Base-by-base conservation (phyloP, 2,113 vertebrate species). In the Candoia aspera region DNA sequence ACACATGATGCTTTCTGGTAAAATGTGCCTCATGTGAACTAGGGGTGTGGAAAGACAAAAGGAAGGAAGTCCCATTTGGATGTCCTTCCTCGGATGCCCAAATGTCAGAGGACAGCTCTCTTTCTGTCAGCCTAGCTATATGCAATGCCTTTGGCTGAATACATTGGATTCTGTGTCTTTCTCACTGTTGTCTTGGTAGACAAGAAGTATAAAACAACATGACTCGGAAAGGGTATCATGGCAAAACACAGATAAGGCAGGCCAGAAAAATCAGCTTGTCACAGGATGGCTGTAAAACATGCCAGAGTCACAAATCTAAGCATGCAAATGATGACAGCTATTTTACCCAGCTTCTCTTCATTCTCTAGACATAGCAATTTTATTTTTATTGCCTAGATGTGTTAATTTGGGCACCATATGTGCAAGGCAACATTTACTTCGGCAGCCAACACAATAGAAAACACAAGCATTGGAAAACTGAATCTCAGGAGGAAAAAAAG, bases 371-470 rank as follows among this genome's bases (percentile, higher is more conserved):
- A 64, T 89, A 46, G 79, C 91, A 62, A 64, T 92, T 92, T 92
- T 64, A 92, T 92, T 92, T 92, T 92, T 92, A 92, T 89, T 89
- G 79, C 91, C 84, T 46, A 85, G 87, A 64, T 89, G 87, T 89
- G 73, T 92, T 92, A 92, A 92, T 89, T 92, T 89, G 58, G 91
- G 79, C 49, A 85, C 87, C 91, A 92, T 92, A 92, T 92, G 91
- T 89, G 91, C 91, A n/a, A 55, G 58, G 87, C 46, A 85, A 89
- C 79, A 68, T 84, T 92, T 92, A 84, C 58, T 85, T 64, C 73
- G 60, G 87, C 29, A 92, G 79, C 73, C 79, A 85, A 84, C 91
- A 92, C 87, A 88, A 92, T 89, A 92, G 59, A 85, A 89, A 92
- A 92, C 46, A 79, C 33, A 88, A 92, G 86, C 86, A 24, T 24